These are phyloP conservation scores for Syrista parreyssii DNA, from an alignment of 2,888 invertebrate genomes.

Conservation along the genomic window DNA sequence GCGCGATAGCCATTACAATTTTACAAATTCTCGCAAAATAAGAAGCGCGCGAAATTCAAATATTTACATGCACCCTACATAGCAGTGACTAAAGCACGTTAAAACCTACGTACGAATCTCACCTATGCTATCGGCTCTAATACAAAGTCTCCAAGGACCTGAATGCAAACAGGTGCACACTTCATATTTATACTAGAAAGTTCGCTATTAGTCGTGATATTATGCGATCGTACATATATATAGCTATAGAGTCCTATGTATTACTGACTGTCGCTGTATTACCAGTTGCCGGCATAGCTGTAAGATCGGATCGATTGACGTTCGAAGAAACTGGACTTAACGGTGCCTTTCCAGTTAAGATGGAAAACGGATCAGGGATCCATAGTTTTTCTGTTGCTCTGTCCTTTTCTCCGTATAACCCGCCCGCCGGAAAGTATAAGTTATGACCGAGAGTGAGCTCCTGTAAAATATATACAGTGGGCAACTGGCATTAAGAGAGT, in stretches of 20 bases:
- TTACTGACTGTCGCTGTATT: background rate
- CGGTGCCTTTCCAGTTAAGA: slow-evolving; percentile 40
- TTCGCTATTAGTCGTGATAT: background rate
- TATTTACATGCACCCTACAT: background rate
- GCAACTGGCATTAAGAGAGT: slow-evolving; percentile 51
- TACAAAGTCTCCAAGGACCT: background rate
- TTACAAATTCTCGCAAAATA: background rate
- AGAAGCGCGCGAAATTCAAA: background rate
- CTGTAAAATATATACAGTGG: slow-evolving; percentile 50
- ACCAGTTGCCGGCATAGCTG: background rate
- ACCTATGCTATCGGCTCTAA: background rate
- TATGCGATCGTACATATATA: background rate
- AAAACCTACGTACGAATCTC: background rate
- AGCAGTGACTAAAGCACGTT: background rate
- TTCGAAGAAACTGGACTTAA: slow-evolving; percentile 46
- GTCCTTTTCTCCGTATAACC: slow-evolving; percentile 18
- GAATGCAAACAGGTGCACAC: background rate
- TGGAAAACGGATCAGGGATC: slow-evolving; percentile 33
- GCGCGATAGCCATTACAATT: background rate
- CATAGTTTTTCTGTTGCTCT: slow-evolving; percentile 13
- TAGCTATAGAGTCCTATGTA: background rate
- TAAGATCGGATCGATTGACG: slow-evolving; percentile 36
- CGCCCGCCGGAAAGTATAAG: slow-evolving; percentile 53
- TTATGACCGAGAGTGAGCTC: slow-evolving; percentile 47
- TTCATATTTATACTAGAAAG: background rate